A percentile compares a stretch with the other conserved stretches of the same genome.
These are phyloP conservation scores for Zelleria hepariella DNA, from an alignment of 2,888 invertebrate species.

Conservation along the genomic window DNA sequence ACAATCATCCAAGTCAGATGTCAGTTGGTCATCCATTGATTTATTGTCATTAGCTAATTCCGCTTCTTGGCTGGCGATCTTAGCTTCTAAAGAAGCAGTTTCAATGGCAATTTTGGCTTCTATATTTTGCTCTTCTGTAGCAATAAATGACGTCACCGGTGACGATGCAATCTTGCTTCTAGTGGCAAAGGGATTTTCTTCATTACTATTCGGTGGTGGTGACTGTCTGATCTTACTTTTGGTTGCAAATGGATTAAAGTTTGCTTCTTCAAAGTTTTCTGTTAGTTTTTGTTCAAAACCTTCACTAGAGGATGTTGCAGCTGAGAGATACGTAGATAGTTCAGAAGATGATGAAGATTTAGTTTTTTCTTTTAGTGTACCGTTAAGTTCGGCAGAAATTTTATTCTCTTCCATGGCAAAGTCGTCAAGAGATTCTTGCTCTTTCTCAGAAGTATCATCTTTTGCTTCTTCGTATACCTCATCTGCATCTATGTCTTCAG, in stretches of 20 bases:
- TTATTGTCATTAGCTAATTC: background rate
- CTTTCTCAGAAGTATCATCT: background rate
- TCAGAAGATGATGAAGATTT: slow-evolving; percentile 31
- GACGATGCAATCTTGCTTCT: slow-evolving; percentile 21
- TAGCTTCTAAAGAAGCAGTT: background rate
- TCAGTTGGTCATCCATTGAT: background rate
- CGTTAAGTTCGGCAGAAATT: background rate
- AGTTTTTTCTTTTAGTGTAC: background rate
- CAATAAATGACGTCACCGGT: slow-evolving; percentile 15
- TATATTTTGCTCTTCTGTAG: background rate
- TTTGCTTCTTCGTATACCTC: background rate
- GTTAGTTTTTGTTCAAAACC: slow-evolving; percentile 36
- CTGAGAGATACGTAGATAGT: slow-evolving; percentile 36
- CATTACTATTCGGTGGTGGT: slow-evolving; percentile 21
- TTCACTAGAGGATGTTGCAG: slow-evolving; percentile 31
- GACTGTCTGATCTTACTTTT: slow-evolving; percentile 41
- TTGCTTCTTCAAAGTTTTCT: slow-evolving; percentile 45
- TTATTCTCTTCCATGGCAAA: background rate
- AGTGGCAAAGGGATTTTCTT: slow-evolving; percentile 22
- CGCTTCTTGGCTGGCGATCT: background rate
- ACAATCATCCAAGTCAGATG: background rate
- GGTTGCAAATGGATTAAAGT: slow-evolving; percentile 48
- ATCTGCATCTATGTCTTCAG: background rate
- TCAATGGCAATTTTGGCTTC: background rate
- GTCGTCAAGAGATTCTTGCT: background rate